These are phyloP conservation scores for Leptopterna dolabrata DNA, from an alignment of 2,888 invertebrate species.

Conservation along the genomic window DNA sequence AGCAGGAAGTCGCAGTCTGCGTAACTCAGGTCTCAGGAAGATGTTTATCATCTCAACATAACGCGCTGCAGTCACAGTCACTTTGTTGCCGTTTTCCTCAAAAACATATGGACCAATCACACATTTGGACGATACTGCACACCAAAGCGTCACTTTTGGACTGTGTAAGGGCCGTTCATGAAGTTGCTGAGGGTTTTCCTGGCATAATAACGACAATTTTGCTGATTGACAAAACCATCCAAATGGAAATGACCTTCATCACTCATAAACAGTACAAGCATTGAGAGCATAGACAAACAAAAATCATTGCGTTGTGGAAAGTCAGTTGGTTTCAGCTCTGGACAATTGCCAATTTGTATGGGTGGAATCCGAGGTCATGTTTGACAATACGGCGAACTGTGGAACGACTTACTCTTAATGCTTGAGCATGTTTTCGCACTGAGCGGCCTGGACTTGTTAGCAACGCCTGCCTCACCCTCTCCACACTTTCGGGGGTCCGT, in stretches of 20 bases:
- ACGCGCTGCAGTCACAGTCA: slow-evolving; percentile 1
- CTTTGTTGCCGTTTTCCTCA: not conserved
- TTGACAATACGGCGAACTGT: not conserved
- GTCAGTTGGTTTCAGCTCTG: slow-evolving; percentile 14
- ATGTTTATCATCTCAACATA: too few species aligned
- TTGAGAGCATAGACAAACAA: not conserved
- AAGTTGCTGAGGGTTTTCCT: not conserved
- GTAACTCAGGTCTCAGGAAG: too few species aligned
- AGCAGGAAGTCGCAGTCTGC: too few species aligned
- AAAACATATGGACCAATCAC: not conserved
- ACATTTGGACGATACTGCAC: too few species aligned
- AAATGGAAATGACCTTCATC: slow-evolving; percentile 2
- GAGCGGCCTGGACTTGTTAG: not conserved
- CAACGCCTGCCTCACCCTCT: not conserved
- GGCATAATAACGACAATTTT: slow-evolving; percentile 12
- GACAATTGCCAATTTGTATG: slow-evolving; percentile 14
- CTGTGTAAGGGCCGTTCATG: not conserved
- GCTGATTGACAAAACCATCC: not conserved
- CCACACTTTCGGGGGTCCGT: not conserved
- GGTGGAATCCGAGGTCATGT: not conserved
- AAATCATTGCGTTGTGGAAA: not conserved
- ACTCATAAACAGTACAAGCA: slow-evolving; percentile 7
- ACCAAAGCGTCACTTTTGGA: not conserved
- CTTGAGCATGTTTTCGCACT: slow-evolving; percentile 21
- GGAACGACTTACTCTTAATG: not conserved